phyloP scores from a whole-genome alignment of 2,888 invertebrate genomes.

The Tridacna gigas region DNA sequence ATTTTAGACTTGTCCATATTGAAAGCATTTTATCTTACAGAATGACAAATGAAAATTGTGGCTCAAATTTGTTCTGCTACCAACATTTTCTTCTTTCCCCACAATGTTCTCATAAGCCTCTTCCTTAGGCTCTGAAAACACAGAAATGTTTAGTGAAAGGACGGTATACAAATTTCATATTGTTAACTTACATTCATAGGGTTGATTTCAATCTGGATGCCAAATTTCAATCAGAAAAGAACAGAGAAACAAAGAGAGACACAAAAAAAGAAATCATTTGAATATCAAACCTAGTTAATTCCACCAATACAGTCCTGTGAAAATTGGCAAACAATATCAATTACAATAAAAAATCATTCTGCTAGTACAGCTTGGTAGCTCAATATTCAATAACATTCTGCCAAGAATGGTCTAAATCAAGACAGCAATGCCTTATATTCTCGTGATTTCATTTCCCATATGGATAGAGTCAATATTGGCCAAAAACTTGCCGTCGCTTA shows the following conservation, averaged over 20 bases:
- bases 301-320: background rate
- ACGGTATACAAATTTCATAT: too few relatives aligned
- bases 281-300: slow-evolving; percentile 19
- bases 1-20: too few relatives aligned
- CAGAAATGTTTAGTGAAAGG: too few relatives aligned
- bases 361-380: background rate
- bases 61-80: background rate
- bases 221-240: too few relatives aligned
- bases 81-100: background rate
- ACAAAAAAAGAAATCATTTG: background rate
- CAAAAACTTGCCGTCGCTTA: slow-evolving; percentile 24
- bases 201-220: too few relatives aligned
- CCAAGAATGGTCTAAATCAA: slow-evolving; percentile 10
- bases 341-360: slow-evolving; percentile 15
- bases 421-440: slow-evolving; percentile 4
- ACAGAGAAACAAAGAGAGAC: too few relatives aligned
- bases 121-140: background rate
- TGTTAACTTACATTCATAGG: too few relatives aligned
- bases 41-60: background rate
- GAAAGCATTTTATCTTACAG: too few relatives aligned
- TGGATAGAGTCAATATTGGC: slow-evolving; percentile 25
- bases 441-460: slow-evolving; percentile 27
- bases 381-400: slow-evolving; percentile 24
- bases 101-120: background rate
- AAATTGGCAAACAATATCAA: slow-evolving; percentile 1